phyloP scores from a whole-genome alignment of 2,888 invertebrate genomes.

The Hypena proboscidalis region DNA sequence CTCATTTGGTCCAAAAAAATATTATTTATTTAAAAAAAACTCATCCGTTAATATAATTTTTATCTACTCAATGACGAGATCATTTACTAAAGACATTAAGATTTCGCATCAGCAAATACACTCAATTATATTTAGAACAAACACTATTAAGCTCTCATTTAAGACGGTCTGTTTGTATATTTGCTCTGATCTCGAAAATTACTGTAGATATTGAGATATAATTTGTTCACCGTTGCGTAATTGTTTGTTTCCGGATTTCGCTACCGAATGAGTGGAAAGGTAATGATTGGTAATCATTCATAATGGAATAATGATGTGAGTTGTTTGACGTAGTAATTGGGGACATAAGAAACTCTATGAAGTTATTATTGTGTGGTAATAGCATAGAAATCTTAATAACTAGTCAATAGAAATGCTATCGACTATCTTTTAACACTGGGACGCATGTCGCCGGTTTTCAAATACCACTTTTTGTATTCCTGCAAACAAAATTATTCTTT shows the following conservation, averaged over 20 bases:
- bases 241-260: slow-evolving; percentile 28
- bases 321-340: slow-evolving; percentile 1
- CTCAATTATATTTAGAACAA: slow-evolving; percentile 11
- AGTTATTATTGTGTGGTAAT: no score
- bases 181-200: slow-evolving; percentile 39
- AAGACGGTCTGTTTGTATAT: slow-evolving; percentile 34
- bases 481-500: no score
- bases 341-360: no score
- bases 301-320: slow-evolving; percentile 8
- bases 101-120: slow-evolving; percentile 9
- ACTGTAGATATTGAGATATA: slow-evolving; percentile 20
- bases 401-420: no score
- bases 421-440: no score
- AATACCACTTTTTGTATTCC: no score
- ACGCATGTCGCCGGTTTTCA: no score
- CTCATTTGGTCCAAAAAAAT: no score
- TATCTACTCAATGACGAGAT: neutral
- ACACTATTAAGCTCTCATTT: slow-evolving; percentile 15
- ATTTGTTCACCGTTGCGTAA: slow-evolving; percentile 33
- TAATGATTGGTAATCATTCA: slow-evolving; percentile 23
- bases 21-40: no score
- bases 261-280: slow-evolving; percentile 18
- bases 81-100: slow-evolving; percentile 1
- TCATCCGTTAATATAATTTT: no score
- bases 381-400: no score